phyloP scores from a whole-genome alignment of 2,797 vertebrate species.

The Lacerta viridis region DNA sequence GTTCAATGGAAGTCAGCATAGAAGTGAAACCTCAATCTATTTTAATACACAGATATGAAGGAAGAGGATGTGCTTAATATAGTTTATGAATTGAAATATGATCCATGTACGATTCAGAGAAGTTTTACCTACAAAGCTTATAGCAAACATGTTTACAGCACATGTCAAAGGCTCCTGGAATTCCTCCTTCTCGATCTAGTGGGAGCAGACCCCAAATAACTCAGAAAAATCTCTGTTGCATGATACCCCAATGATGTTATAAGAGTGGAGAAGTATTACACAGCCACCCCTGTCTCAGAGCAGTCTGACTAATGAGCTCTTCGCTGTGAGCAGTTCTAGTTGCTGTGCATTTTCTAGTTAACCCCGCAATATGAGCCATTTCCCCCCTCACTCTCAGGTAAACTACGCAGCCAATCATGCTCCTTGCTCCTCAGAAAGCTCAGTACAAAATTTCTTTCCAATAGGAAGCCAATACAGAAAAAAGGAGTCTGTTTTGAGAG shows the following conservation, averaged over 20 bases:
- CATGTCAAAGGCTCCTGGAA: not conserved
- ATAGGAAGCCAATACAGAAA: not conserved
- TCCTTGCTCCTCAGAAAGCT: no score
- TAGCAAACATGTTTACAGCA: not conserved
- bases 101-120: not conserved
- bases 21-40: not conserved
- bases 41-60: not conserved
- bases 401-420: not conserved
- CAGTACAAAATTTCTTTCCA: slow-evolving; percentile 17
- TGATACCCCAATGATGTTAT: not conserved
- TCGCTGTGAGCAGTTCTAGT: not conserved
- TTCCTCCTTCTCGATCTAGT: not conserved
- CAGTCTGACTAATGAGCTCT: not conserved
- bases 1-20: not conserved
- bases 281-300: not conserved
- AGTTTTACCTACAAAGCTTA: not conserved
- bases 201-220: not conserved
- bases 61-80: not conserved
- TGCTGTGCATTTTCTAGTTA: not conserved
- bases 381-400: not conserved
- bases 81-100: not conserved
- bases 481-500: slow-evolving; percentile 33
- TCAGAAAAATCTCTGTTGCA: not conserved
- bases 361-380: no score
- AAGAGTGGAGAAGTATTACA: not conserved